phyloP scores from a whole-genome alignment of 2,888 invertebrate genomes.

The Arrhopalites spinosus region DNA sequence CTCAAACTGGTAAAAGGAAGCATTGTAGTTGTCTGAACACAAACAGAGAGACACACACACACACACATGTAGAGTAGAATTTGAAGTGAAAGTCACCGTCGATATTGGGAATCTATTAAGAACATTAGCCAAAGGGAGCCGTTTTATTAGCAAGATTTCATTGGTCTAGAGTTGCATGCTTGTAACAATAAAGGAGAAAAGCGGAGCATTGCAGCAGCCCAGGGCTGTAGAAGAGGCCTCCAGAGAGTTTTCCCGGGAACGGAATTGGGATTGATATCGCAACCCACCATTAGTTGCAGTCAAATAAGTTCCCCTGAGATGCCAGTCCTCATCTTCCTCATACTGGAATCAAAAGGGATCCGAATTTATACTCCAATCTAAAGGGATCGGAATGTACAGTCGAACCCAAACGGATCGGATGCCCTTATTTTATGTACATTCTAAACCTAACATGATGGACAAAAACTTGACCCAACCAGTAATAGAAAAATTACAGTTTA shows the following conservation, averaged over 20 bases:
- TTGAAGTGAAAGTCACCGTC: constrained; percentile 34
- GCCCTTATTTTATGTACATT: too few species aligned
- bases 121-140: constrained; percentile 53
- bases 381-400: too few species aligned
- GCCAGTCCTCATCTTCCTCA: too few species aligned
- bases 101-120: constrained; percentile 55
- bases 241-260: constrained; percentile 52
- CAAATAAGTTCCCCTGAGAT: constrained; percentile 56
- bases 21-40: neutral
- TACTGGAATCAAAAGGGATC: too few species aligned
- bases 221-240: constrained; percentile 53
- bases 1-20: neutral
- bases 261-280: constrained; percentile 57
- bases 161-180: constrained; percentile 54
- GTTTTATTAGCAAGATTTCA: constrained; percentile 53
- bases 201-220: constrained; percentile 42
- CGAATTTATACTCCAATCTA: too few species aligned
- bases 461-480: too few species aligned
- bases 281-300: constrained; percentile 57
- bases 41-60: neutral
- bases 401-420: too few species aligned
- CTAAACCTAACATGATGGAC: too few species aligned
- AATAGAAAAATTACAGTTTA: too few species aligned
- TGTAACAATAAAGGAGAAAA: constrained; percentile 54
- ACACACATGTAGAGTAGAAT: constrained; percentile 23